These are phyloP conservation scores for Peromyscus polionotus DNA, from an alignment of 2,113 vertebrate species.

Conservation along the genomic window DNA sequence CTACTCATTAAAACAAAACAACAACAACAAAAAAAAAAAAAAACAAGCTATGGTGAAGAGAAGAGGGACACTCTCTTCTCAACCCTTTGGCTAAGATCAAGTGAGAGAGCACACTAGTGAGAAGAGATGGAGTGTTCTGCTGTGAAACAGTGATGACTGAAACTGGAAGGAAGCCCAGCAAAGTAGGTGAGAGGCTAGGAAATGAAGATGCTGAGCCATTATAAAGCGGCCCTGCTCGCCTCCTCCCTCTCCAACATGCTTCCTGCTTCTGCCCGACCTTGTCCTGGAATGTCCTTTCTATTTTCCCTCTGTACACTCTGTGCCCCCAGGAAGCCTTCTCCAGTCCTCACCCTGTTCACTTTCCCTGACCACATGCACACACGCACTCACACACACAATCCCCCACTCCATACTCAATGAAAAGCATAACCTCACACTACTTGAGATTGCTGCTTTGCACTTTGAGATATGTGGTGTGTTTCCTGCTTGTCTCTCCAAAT, in stretches of 20 bases:
- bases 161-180: background rate
- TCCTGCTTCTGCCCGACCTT: background rate
- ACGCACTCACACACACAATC: background rate
- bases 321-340: background rate
- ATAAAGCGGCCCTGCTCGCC: background rate
- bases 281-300: background rate
- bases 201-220: background rate
- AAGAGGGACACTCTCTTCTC: background rate
- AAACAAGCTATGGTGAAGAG: too few species aligned
- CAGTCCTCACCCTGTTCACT: background rate
- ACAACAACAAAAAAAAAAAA: too few species aligned
- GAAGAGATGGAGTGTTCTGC: background rate
- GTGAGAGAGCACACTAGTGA: background rate
- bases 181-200: background rate
- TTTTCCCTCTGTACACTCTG: background rate
- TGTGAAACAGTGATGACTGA: background rate
- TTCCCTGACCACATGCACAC: background rate
- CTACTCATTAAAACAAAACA: background rate
- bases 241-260: background rate
- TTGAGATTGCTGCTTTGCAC: background rate
- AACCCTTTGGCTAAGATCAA: background rate
- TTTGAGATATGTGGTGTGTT: background rate
- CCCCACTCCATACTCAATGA: background rate
- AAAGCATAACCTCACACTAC: background rate
- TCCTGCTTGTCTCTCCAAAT: conserved; percentile 22